Evolutionary conservation across 2,888 invertebrate genomes (phyloP).

Genomic region (Gnatocerus cornutus): DNA sequence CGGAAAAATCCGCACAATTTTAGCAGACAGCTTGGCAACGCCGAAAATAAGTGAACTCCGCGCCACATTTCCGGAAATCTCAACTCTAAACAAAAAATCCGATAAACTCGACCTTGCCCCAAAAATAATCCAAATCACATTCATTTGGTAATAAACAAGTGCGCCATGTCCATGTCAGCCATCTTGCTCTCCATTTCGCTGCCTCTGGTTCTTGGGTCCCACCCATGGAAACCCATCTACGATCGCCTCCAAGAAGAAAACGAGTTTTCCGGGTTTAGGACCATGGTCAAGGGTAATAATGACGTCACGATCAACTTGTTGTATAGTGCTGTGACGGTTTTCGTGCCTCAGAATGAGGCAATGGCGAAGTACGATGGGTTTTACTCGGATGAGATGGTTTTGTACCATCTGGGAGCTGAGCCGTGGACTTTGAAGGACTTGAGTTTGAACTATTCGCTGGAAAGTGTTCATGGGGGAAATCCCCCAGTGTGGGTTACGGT

Average conservation of each 20-base stretch:
- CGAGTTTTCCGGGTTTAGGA: constrained; percentile 79
- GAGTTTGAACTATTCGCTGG: constrained; percentile 55
- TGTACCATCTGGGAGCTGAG: constrained; percentile 69
- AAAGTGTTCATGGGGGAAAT: constrained; percentile 84
- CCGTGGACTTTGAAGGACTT: constrained; percentile 79
- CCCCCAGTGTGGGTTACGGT: constrained; percentile 87
- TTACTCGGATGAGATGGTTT: constrained; percentile 75
- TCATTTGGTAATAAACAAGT: constrained; percentile 1
- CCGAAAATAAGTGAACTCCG: background rate
- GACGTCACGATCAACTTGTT: constrained; percentile 80
- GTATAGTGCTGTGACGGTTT: constrained; percentile 85
- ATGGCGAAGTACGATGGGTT: constrained; percentile 77
- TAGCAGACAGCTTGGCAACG: constrained; percentile 5
- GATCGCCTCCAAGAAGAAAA: constrained; percentile 62
- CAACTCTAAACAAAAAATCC: constrained; percentile 6
- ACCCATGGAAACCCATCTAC: constrained; percentile 54
- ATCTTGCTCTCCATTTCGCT: background rate
- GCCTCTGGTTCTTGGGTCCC: background rate
- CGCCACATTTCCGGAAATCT: background rate
- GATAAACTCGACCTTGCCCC: constrained; percentile 47
- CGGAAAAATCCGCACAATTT: background rate
- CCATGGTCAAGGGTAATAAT: constrained; percentile 80
- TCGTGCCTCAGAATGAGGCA: constrained; percentile 89
- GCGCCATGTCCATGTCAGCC: constrained; percentile 1
- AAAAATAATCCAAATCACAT: constrained; percentile 29